A percentile compares a stretch with the other conserved stretches of the same genome.
These are phyloP conservation scores for Falco punctatus DNA, from an alignment of 2,113 vertebrate species.

Conservation along the genomic window DNA sequence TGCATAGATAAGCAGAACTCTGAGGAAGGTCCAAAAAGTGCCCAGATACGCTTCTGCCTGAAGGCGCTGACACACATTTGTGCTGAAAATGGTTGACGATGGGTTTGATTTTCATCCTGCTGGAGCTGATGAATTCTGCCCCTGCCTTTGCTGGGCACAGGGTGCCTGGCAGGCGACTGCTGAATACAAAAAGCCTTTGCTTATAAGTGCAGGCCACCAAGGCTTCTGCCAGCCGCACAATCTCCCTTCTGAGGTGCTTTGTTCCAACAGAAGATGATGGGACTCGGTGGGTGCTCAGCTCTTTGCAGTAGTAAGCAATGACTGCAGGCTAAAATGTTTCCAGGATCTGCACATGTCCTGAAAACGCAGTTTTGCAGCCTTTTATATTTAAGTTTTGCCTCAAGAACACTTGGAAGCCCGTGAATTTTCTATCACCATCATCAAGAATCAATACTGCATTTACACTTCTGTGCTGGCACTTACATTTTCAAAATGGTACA, in stretches of 20 bases:
- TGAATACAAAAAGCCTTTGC: not conserved
- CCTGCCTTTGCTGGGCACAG: not conserved
- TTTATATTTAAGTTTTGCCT: not conserved
- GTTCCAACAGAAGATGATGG: not conserved
- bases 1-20: not conserved
- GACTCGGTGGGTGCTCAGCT: not conserved
- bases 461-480: not conserved
- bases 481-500: not conserved
- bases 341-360: not conserved
- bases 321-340: not conserved
- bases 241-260: not conserved
- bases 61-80: not conserved
- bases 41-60: not conserved
- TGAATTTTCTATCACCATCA: not conserved
- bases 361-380: not conserved
- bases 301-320: not conserved
- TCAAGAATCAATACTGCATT: slow-evolving; percentile 19
- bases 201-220: accelerated
- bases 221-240: not conserved
- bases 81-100: not conserved
- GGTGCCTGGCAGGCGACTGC: not conserved
- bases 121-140: not conserved
- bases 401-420: not conserved
- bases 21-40: not conserved
- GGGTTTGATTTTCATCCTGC: not conserved